phyloP scores from a whole-genome alignment of 30 jellyfish, hydroid and myxozoan species.

The Hydractinia echinata region DNA sequence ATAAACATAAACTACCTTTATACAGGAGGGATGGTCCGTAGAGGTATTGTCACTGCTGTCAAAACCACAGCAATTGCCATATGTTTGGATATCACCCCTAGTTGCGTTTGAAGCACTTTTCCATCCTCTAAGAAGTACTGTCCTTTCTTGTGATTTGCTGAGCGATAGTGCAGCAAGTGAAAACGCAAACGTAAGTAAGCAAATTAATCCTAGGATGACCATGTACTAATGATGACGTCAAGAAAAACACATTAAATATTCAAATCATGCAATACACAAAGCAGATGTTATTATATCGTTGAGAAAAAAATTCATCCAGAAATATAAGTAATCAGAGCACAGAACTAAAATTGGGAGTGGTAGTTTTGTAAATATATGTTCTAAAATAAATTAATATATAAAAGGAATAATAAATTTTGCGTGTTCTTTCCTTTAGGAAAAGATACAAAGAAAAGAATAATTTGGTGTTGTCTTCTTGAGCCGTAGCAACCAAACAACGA shows the following conservation, averaged over 20 bases:
- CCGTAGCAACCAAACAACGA: slow-evolving; percentile 91
- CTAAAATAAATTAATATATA: too few species aligned
- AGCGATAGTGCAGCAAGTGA: slow-evolving; percentile 93
- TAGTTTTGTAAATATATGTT: too few species aligned
- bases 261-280: too few species aligned
- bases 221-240: slow-evolving; percentile 59
- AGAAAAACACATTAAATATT: slow-evolving; percentile 26
- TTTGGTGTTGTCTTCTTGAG: slow-evolving; percentile 79
- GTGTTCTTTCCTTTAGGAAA: not conserved
- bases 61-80: slow-evolving; percentile 92
- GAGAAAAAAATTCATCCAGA: not conserved
- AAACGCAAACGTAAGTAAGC: slow-evolving; percentile 70
- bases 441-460: slow-evolving; percentile 93
- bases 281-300: too few species aligned
- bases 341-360: not conserved
- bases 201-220: slow-evolving; percentile 58
- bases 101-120: slow-evolving; percentile 42
- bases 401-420: too few species aligned
- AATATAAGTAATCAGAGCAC: not conserved
- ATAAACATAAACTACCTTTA: slow-evolving; percentile 16
- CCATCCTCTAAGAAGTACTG: slow-evolving; percentile 78
- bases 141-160: slow-evolving; percentile 53
- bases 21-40: slow-evolving; percentile 61
- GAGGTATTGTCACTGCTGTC: slow-evolving; percentile 40
- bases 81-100: slow-evolving; percentile 42